Percentiles rank a stretch among this genome's conserved stretches.
These are phyloP conservation scores for Synanceia verrucosa DNA, from an alignment of 2,797 vertebrate genomes.

Conservation along the genomic window DNA sequence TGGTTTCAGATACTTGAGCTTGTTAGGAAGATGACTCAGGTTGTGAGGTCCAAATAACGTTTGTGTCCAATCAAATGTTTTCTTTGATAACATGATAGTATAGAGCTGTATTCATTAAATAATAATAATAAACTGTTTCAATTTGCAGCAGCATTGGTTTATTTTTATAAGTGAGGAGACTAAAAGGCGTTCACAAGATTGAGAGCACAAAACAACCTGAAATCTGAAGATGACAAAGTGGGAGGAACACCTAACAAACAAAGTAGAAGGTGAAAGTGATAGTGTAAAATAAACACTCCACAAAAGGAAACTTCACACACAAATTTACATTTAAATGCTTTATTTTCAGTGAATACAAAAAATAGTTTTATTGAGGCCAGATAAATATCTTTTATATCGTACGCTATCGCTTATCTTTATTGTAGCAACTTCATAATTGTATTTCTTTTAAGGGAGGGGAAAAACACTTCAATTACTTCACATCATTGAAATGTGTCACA, in stretches of 20 bases:
- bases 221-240: background rate
- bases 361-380: conserved; percentile 76
- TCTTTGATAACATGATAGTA: background rate
- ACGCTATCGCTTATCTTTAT: conserved; percentile 58
- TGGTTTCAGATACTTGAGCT: conserved; percentile 7
- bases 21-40: background rate
- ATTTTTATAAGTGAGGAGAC: background rate
- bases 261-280: background rate
- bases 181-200: background rate
- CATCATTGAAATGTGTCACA: conserved; percentile 62
- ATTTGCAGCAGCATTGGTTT: background rate
- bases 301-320: background rate
- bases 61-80: background rate
- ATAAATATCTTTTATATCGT: conserved; percentile 77
- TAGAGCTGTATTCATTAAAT: background rate
- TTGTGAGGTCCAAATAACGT: background rate
- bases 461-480: conserved; percentile 65
- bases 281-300: background rate
- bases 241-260: background rate
- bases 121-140: too few species aligned
- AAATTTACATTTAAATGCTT: conserved; percentile 74
- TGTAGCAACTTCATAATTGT: conserved; percentile 54
- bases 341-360: conserved; percentile 84
- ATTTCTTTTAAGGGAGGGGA: conserved; percentile 36
- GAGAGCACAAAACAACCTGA: background rate